A percentile compares a stretch with the other conserved stretches of the same genome.
Evolutionary conservation across 2,113 vertebrate species (phyloP).

Genomic region (Leptodactylus fuscus): DNA sequence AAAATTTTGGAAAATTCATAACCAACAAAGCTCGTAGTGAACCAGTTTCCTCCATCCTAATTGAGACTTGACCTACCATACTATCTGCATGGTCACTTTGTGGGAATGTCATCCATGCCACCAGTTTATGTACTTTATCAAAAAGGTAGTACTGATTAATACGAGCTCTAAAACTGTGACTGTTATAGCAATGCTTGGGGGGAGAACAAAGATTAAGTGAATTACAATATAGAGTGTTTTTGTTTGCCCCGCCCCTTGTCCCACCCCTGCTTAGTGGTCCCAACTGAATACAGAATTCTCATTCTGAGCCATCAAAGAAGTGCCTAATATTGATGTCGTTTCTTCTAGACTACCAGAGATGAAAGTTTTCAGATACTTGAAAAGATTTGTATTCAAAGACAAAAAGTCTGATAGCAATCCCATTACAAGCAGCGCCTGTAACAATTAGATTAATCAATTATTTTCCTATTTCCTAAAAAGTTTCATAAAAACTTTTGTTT

Average conservation of each 20-base stretch:
- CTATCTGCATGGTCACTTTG: too few relatives aligned
- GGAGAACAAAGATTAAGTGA: too few relatives aligned
- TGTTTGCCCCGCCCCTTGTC: background rate
- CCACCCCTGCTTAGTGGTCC: background rate
- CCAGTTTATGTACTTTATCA: too few relatives aligned
- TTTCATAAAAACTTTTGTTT: slow-evolving; percentile 5
- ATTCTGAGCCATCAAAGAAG: background rate
- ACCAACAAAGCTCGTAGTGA: too few relatives aligned
- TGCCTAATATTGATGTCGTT: background rate
- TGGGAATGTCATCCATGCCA: too few relatives aligned
- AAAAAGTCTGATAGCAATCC: slow-evolving; percentile 17
- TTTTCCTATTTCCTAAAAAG: slow-evolving; percentile 2
- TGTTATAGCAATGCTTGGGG: too few relatives aligned
- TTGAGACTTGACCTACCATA: too few relatives aligned
- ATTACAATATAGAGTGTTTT: too few relatives aligned
- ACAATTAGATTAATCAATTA: background rate
- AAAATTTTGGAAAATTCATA: too few relatives aligned
- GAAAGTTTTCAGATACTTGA: background rate
- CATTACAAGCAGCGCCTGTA: background rate
- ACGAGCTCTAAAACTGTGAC: too few relatives aligned
- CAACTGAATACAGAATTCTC: background rate
- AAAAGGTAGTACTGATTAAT: too few relatives aligned
- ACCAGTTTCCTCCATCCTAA: too few relatives aligned
- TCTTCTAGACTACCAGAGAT: background rate
- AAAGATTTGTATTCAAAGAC: background rate